A percentile compares a stretch with the other conserved stretches of the same genome.
These are phyloP conservation scores for Neuroterus valhalla DNA, from an alignment of 1,140 invertebrate species.

Conservation along the genomic window DNA sequence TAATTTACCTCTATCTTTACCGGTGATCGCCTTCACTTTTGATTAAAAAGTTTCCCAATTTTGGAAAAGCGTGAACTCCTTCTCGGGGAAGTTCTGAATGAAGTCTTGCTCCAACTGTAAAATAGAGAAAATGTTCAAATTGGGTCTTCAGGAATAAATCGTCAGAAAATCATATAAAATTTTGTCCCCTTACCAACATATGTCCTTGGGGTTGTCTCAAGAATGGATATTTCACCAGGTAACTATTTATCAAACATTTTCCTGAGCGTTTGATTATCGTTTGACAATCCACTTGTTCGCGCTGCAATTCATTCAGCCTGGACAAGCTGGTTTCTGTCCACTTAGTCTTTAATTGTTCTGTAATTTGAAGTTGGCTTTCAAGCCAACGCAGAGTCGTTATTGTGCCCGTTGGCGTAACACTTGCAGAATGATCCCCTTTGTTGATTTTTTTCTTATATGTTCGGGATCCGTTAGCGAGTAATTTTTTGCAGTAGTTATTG, in stretches of 20 bases:
- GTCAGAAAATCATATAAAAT: neutral
- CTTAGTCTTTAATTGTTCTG: neutral
- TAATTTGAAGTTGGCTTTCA: neutral
- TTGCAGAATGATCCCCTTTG: no score
- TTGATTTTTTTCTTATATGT: no score
- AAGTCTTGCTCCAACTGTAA: neutral
- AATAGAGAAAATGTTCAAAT: neutral
- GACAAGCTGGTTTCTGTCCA: neutral
- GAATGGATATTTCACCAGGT: slow-evolving; percentile 5
- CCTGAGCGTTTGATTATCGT: slow-evolving; percentile 1
- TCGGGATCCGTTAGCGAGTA: no score
- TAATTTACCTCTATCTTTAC: no score
- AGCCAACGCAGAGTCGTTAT: neutral
- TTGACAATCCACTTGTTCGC: neutral
- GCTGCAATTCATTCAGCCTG: neutral
- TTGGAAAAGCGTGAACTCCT: neutral
- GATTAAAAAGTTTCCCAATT: neutral
- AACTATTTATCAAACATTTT: slow-evolving; percentile 10
- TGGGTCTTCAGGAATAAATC: neutral
- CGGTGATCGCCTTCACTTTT: neutral
- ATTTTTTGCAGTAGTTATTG: no score
- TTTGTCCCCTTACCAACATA: neutral
- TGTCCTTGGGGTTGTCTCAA: neutral
- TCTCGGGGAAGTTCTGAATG: neutral
- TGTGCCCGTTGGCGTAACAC: no score